These are phyloP conservation scores for Chelonia mydas DNA, from an alignment of 2,797 vertebrate genomes.

Conservation along the genomic window DNA sequence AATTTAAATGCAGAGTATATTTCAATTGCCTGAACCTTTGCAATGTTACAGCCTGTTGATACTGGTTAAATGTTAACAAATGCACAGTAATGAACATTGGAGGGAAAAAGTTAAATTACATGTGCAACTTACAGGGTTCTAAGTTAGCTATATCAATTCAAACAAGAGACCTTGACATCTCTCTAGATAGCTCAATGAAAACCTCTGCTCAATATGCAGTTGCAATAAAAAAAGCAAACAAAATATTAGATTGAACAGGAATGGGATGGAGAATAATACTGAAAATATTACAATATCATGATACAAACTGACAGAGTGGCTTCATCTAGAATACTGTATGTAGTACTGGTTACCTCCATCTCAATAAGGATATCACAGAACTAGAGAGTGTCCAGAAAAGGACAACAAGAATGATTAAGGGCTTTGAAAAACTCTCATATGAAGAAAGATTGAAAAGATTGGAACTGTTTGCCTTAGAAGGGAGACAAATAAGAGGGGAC, in stretches of 20 bases:
- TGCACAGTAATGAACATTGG: fast-evolving
- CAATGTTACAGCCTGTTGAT: neutral
- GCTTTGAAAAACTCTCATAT: neutral
- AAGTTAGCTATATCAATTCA: neutral
- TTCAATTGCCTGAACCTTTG: neutral
- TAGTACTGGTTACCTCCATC: neutral
- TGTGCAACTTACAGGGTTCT: neutral
- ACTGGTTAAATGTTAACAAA: neutral
- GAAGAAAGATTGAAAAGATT: neutral
- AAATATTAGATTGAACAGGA: neutral
- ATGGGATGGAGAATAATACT: neutral
- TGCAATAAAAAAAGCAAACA: neutral
- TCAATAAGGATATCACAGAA: neutral
- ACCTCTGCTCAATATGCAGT: neutral
- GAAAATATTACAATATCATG: neutral
- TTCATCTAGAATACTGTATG: neutral
- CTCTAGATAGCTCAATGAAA: neutral
- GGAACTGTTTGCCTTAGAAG: neutral
- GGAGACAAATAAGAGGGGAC: fast-evolving
- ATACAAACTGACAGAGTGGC: neutral
- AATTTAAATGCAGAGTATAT: neutral
- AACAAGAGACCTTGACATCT: neutral
- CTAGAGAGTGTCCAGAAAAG: neutral
- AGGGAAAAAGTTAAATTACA: neutral
- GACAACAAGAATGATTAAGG: neutral